Conservation (phyloP, 2,888 invertebrate genomes). For the Neoitamus cyanurus region DNA sequence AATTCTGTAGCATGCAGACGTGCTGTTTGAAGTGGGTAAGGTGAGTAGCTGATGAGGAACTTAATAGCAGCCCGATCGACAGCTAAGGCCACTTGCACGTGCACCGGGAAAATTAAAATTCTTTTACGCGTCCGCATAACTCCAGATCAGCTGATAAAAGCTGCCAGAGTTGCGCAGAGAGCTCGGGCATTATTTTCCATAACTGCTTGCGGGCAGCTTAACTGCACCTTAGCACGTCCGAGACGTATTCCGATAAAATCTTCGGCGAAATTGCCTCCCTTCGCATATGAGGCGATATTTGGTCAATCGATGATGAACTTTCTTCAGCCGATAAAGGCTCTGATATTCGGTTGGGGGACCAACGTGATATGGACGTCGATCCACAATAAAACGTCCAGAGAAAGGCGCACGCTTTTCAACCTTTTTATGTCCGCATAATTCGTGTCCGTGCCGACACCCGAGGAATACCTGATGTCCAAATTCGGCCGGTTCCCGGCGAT, state of each 20-base stretch:
- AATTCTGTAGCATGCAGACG: not conserved
- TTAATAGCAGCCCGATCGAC: not conserved
- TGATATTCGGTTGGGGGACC: not conserved
- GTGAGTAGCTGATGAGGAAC: not conserved
- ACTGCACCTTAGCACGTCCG: not conserved
- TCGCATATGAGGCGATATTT: not conserved
- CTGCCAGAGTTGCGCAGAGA: not conserved
- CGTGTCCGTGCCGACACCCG: not conserved
- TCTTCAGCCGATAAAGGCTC: not conserved
- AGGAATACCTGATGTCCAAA: not conserved
- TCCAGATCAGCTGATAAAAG: not conserved
- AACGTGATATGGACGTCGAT: not conserved
- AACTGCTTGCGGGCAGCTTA: not conserved
- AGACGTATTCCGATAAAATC: not conserved
- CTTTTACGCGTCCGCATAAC: not conserved
- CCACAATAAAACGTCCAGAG: slow-evolving; percentile 12
- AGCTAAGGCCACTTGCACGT: not conserved
- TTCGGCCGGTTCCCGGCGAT: not conserved
- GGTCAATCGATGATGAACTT: not conserved
- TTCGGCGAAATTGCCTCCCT: not conserved
- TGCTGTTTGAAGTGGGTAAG: not conserved
- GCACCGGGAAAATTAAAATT: not conserved
- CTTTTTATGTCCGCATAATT: not conserved
- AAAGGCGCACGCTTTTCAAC: slow-evolving; percentile 26
- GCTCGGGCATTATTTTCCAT: not conserved